Percentiles rank a stretch among this genome's conserved stretches.
Evolutionary conservation across 2,888 invertebrate species (phyloP).

Genomic region (Lymantria monacha): DNA sequence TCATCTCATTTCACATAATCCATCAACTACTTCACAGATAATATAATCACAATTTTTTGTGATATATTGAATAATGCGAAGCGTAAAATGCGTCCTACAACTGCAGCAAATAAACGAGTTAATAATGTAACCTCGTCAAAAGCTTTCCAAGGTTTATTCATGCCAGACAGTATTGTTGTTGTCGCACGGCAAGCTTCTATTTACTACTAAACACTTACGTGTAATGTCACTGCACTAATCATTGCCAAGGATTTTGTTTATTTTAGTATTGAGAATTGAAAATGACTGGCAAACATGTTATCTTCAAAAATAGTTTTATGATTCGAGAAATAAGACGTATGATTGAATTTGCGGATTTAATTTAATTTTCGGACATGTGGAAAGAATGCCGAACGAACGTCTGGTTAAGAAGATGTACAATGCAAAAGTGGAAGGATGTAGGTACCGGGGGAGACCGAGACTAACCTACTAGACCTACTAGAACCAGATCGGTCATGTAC

Average conservation of each 20-base stretch:
- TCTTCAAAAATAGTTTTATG: neutral
- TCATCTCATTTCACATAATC: too few species aligned
- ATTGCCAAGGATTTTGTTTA: conserved; percentile 16
- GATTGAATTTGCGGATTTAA: too few species aligned
- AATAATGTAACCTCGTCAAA: conserved; percentile 8
- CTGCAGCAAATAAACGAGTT: neutral
- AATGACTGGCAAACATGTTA: neutral
- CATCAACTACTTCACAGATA: too few species aligned
- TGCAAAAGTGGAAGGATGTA: too few species aligned
- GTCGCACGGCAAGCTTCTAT: conserved; percentile 12
- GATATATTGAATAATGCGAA: too few species aligned
- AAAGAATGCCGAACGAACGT: too few species aligned
- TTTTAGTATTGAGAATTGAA: conserved; percentile 10
- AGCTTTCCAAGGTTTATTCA: conserved; percentile 27
- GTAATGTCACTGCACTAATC: conserved; percentile 6
- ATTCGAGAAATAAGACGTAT: neutral
- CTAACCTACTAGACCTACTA: too few species aligned
- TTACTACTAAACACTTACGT: conserved; percentile 10
- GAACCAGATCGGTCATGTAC: too few species aligned
- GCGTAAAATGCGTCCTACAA: neutral
- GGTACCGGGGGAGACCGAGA: too few species aligned
- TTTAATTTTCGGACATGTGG: too few species aligned
- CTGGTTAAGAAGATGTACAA: too few species aligned
- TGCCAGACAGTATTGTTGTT: conserved; percentile 2
- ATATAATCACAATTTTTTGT: too few species aligned